Conservation (phyloP, 2,113 vertebrate species). For the Neolamprologus variostigma region DNA sequence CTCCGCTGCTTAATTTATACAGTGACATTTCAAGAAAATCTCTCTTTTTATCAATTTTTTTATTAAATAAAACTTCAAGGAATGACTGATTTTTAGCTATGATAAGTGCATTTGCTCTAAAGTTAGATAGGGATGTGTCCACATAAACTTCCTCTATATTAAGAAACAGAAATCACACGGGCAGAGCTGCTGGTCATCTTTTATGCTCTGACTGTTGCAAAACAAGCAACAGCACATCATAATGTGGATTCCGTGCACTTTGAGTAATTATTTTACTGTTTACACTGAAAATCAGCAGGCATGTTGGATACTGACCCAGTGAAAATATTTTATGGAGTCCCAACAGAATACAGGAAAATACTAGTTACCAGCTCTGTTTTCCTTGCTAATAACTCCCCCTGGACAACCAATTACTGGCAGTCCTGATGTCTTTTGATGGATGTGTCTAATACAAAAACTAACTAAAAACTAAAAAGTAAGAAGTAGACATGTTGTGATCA, state of each 20-base stretch:
- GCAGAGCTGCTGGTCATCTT: not conserved
- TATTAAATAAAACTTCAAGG: not conserved
- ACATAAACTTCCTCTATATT: not conserved
- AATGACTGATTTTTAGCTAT: not conserved
- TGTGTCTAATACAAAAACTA: not conserved
- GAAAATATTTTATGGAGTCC: not conserved
- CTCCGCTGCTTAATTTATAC: not conserved
- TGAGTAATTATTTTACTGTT: not conserved
- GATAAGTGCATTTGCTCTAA: not conserved
- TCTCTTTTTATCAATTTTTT: not conserved
- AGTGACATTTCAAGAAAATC: not conserved
- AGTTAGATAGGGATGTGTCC: not conserved
- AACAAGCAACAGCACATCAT: not conserved
- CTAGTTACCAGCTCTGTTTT: not conserved
- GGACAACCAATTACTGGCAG: not conserved
- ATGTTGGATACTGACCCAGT: not conserved
- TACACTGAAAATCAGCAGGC: not conserved
- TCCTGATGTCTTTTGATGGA: not conserved
- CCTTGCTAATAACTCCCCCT: not conserved
- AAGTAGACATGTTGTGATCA: not conserved
- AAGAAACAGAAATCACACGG: not conserved
- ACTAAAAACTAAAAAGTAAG: not conserved
- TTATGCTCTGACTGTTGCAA: not conserved
- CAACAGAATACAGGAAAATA: not conserved
- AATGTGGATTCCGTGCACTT: not conserved